Evolutionary conservation across 1,140 invertebrate species (phyloP).

Genomic region (Sitophilus oryzae): DNA sequence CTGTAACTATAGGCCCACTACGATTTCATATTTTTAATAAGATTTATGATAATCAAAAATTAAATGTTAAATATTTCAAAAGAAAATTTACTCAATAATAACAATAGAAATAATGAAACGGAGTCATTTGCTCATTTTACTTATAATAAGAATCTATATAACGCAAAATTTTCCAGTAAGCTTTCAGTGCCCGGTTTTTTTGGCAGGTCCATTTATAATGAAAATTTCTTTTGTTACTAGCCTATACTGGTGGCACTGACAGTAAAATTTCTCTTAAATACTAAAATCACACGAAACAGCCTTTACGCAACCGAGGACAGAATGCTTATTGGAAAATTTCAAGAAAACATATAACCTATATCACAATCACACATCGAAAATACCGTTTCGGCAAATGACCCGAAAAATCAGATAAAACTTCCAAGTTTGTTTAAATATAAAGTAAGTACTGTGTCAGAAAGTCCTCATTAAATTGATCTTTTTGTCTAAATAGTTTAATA

Average conservation of each 20-base stretch:
- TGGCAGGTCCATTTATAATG: no score
- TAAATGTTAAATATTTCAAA: slow-evolving; percentile 29
- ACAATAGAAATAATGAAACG: no score
- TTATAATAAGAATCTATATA: no score
- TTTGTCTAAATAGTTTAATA: no score
- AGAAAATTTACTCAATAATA: no score
- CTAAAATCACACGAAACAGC: slow-evolving; percentile 12
- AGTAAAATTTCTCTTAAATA: slow-evolving; percentile 7
- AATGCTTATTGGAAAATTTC: slow-evolving; percentile 2
- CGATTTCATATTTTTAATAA: slow-evolving; percentile 28
- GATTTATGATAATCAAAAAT: slow-evolving; percentile 32
- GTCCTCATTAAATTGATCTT: background rate
- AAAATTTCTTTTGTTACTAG: no score
- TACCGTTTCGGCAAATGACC: slow-evolving; percentile 3
- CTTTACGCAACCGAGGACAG: slow-evolving; percentile 1
- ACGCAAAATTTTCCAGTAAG: no score
- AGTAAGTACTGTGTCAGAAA: background rate
- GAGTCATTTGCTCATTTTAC: no score
- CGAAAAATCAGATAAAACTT: background rate
- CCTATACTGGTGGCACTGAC: background rate
- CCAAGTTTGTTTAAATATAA: background rate
- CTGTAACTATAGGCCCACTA: slow-evolving; percentile 37
- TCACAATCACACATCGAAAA: slow-evolving; percentile 5
- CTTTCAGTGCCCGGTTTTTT: no score
- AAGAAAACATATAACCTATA: slow-evolving; percentile 3